These are phyloP conservation scores for Masnerella sp. DNA, from an alignment of 2,888 invertebrate genomes.

Conservation along the genomic window DNA sequence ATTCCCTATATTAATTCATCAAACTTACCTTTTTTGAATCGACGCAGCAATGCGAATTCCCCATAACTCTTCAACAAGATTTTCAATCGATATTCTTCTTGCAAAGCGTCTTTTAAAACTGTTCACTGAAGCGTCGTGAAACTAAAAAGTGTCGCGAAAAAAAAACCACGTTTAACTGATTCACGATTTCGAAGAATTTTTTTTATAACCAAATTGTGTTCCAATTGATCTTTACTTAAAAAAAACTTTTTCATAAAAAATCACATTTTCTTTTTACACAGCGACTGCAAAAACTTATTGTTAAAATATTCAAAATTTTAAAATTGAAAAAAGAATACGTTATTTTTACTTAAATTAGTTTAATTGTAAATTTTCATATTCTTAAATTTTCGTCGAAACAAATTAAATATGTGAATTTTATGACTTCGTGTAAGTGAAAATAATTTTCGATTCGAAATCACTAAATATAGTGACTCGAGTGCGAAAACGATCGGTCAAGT, in stretches of 20 bases:
- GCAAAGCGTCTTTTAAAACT: neutral
- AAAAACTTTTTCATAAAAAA: too few species aligned
- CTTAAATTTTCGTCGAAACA: too few species aligned
- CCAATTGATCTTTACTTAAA: too few species aligned
- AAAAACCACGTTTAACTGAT: slow-evolving; percentile 18
- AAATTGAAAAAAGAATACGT: too few species aligned
- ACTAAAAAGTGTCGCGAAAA: slow-evolving; percentile 18
- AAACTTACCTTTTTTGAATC: slow-evolving; percentile 15
- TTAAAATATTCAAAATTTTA: too few species aligned
- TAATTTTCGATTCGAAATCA: neutral
- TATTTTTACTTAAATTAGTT: too few species aligned
- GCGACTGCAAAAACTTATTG: too few species aligned
- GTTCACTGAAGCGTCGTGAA: slow-evolving; percentile 8
- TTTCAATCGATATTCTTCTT: neutral
- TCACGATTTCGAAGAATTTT: slow-evolving; percentile 27
- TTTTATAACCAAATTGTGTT: too few species aligned
- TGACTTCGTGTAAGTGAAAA: too few species aligned
- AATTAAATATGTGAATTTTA: too few species aligned
- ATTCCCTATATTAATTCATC: neutral
- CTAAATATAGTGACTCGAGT: slow-evolving; percentile 25
- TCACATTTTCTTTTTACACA: neutral
- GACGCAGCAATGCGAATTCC: slow-evolving; percentile 26
- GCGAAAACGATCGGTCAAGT: slow-evolving; percentile 7
- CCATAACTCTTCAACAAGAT: slow-evolving; percentile 26
- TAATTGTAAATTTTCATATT: too few species aligned